Evolutionary conservation across 2,797 vertebrate species (phyloP).

Genomic region (Clarias platycephalus): DNA sequence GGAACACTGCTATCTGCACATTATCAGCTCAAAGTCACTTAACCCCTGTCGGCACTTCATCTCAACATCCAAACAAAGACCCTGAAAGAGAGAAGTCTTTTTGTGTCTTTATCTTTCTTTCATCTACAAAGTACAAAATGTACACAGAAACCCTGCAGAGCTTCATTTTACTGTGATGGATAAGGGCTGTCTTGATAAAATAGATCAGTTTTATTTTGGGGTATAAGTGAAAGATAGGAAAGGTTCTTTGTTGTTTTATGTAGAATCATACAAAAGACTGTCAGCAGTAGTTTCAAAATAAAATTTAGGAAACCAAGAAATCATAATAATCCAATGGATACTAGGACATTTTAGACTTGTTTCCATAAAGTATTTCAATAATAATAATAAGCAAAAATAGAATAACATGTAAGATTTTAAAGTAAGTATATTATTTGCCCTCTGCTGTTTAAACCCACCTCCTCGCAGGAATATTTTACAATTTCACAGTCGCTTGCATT

Average conservation of each 20-base stretch:
- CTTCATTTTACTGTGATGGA: not conserved
- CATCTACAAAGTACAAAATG: not conserved
- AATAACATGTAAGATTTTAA: not conserved
- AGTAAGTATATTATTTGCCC: not conserved
- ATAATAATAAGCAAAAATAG: not conserved
- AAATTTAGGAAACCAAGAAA: not conserved
- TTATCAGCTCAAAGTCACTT: constrained; percentile 73
- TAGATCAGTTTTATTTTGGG: constrained; percentile 19
- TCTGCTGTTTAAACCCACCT: not conserved
- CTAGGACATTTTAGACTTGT: not conserved
- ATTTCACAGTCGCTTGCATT: constrained; percentile 16
- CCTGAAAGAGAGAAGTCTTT: not conserved
- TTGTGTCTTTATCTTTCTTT: not conserved
- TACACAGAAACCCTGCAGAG: not conserved
- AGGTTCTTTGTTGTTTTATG: not conserved
- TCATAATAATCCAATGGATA: not conserved
- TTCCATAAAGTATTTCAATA: not conserved
- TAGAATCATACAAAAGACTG: not conserved
- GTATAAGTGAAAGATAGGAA: not conserved
- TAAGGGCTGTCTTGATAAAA: constrained; percentile 4
- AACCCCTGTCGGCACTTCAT: constrained; percentile 70
- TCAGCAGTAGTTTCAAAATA: not conserved
- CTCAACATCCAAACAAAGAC: constrained; percentile 52
- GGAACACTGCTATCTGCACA: constrained; percentile 69
- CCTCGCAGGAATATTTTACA: not conserved